Percentiles rank a stretch among this genome's conserved stretches.
phyloP scores from a whole-genome alignment of 2,113 vertebrate species.

The Antechinus stuartii region DNA sequence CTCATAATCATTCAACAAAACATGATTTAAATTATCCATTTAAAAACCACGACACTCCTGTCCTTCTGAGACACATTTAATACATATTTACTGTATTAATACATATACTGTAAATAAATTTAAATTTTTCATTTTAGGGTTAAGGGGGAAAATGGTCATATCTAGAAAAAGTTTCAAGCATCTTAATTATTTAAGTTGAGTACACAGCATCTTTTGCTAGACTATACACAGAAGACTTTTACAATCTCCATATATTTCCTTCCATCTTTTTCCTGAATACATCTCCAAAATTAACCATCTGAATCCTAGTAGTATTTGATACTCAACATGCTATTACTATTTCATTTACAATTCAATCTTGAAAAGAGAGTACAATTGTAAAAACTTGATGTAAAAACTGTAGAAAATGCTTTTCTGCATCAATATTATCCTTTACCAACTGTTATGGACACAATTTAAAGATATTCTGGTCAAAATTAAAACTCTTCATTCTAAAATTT shows the following conservation, averaged over 20 bases:
- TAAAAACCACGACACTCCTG: not conserved
- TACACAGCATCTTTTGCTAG: not conserved
- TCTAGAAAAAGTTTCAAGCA: not conserved
- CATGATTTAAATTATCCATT: not conserved
- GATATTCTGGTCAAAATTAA: not conserved
- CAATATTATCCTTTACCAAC: not conserved
- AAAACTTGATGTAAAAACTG: not conserved
- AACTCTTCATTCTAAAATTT: not conserved
- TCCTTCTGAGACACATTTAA: not conserved
- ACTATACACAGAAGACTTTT: not conserved
- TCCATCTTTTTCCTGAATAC: not conserved
- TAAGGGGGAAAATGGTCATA: not conserved
- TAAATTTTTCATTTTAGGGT: not conserved
- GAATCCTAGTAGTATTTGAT: not conserved
- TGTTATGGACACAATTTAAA: not conserved
- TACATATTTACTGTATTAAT: not conserved
- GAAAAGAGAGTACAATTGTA: not conserved
- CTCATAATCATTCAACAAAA: not conserved
- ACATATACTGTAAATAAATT: no score
- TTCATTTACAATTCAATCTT: not conserved
- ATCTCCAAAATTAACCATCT: not conserved
- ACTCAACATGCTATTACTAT: not conserved
- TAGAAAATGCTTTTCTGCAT: not conserved
- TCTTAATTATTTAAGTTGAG: not conserved
- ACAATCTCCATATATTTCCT: not conserved